Conservation (phyloP, 2,888 invertebrate species). For the Erebia palarica region DNA sequence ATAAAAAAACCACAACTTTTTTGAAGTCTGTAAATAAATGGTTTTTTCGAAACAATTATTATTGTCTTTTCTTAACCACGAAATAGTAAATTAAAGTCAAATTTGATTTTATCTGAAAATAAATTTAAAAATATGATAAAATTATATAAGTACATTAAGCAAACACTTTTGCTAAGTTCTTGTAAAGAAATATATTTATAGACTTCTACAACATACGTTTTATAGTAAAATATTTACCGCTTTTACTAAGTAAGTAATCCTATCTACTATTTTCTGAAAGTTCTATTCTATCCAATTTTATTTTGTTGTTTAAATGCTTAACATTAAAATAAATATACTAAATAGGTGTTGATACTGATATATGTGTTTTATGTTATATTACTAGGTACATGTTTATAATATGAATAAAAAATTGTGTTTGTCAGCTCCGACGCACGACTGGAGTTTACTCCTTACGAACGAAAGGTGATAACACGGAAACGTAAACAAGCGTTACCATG, state of each 20-base stretch:
- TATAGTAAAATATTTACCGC: slow-evolving; percentile 20
- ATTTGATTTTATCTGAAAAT: neutral
- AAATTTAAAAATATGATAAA: neutral
- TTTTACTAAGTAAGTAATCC: slow-evolving; percentile 22
- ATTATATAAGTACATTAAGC: slow-evolving; percentile 6
- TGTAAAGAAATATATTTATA: slow-evolving; percentile 23
- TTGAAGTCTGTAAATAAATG: too few relatives aligned
- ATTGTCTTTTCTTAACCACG: too few relatives aligned
- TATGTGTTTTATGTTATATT: slow-evolving; percentile 1
- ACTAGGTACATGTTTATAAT: too few relatives aligned
- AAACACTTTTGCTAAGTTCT: slow-evolving; percentile 11
- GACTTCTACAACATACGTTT: slow-evolving; percentile 17
- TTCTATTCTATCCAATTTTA: slow-evolving; percentile 17
- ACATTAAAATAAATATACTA: neutral
- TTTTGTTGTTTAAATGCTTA: slow-evolving; percentile 9
- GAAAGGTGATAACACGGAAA: too few relatives aligned
- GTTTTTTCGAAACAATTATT: too few relatives aligned
- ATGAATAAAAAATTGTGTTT: too few relatives aligned
- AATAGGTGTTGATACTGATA: slow-evolving; percentile 14
- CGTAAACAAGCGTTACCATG: too few relatives aligned
- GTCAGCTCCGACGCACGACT: too few relatives aligned
- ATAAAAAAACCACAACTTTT: too few relatives aligned
- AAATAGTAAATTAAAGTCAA: neutral
- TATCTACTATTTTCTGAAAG: slow-evolving; percentile 29
- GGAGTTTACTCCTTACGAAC: too few relatives aligned